A percentile compares a stretch with the other conserved stretches of the same genome.
phyloP scores from a whole-genome alignment of 2,113 vertebrate species.

The Spizaetus ornatus region DNA sequence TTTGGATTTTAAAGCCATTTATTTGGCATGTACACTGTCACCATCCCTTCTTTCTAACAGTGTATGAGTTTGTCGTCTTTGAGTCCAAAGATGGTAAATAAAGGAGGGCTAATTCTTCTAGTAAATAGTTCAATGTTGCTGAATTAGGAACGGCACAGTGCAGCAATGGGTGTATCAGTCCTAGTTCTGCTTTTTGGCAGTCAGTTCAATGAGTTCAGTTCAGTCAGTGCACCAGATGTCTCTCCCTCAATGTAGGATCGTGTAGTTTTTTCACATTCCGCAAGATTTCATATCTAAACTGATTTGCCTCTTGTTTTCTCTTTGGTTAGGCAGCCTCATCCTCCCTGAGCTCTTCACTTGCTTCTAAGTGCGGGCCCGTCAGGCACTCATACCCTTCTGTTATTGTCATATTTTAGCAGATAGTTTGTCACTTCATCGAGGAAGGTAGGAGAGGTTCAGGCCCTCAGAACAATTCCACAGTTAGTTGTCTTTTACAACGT shows the following conservation, averaged over 20 bases:
- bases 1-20: not conserved
- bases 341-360: not conserved
- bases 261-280: not conserved
- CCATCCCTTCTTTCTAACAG: not conserved
- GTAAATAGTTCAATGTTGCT: not conserved
- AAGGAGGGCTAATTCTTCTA: not conserved
- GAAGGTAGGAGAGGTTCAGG: not conserved
- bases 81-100: not conserved
- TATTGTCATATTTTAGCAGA: not conserved
- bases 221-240: not conserved
- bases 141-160: not conserved
- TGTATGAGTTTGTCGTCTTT: not conserved
- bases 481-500: not conserved
- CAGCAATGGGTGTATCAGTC: not conserved
- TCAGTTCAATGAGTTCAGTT: not conserved
- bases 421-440: not conserved
- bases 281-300: not conserved
- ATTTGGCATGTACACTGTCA: not conserved
- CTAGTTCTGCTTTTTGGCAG: not conserved
- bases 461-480: not conserved
- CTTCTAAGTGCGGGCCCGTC: not conserved
- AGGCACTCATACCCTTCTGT: not conserved
- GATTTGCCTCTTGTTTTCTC: not conserved
- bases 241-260: not conserved
- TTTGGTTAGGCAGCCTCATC: not conserved